Base-by-base conservation (phyloP, 2,113 vertebrate genomes). In the Cynocephalus volans region DNA sequence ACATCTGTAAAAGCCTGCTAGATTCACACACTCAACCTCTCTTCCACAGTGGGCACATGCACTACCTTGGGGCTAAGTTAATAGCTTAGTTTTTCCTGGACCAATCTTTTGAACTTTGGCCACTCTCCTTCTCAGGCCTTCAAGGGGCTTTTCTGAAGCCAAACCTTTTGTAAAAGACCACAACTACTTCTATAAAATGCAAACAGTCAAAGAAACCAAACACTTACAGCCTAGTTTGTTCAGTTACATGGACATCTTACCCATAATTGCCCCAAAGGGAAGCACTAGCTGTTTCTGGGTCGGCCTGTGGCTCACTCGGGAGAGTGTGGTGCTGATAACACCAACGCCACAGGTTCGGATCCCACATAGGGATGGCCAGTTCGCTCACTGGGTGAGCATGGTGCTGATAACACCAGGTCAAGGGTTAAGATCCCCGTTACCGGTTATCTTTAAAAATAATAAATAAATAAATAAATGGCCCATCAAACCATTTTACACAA, bases 81-180 rank as follows among this genome's bases (percentile, higher is more conserved):
- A 93, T 4, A 70, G 58, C 24, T 50, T 54, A 8, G 19, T 64
- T 76, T 94, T 54, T 88, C 52, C 60, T 92, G 54, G 56, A 81
- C 24, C 86, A 86, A 88, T 52, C 58, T 36, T 76, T 72, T 52
- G 33, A n/a, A 83, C 23, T 93, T 19, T 62, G 56, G 26, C 28
- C 19, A 65, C 7, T 76, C 31, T 86, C 36, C 64, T 82, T 73
- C 70, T 84, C 36, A 83, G 45, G 15, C 15, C 19, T 60, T 86
- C 21, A 58, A 19, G 19, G 36, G 50, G 28, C 69, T 73, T 90
- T 93, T 82, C 89, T 77, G 15, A 87, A 94, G 23, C 9, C 56
- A 73, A 69, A 70, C 18, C 28, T 96, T 69, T 58, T 88, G 45
- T 92, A 84, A 95, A 79, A 95, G 60, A 45, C 26, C 48, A 19